A percentile compares a stretch with the other conserved stretches of the same genome.
Conservation (phyloP, 2,113 vertebrate species). For the Erythrolamprus reginae region DNA sequence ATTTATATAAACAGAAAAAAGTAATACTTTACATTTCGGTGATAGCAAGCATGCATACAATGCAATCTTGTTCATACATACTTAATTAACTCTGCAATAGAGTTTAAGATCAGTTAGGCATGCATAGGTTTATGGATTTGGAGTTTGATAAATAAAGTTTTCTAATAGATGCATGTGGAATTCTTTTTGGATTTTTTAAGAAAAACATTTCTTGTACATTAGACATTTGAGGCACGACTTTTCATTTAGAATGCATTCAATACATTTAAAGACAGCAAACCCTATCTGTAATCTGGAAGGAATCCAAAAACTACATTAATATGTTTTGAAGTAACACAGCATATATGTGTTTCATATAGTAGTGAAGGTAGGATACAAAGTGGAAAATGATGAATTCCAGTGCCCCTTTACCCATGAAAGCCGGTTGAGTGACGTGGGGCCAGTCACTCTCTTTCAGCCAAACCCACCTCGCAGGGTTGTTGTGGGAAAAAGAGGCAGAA, state of each 20-base stretch:
- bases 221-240: background rate
- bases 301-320: background rate
- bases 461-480: background rate
- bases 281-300: background rate
- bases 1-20: constrained; percentile 22
- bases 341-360: background rate
- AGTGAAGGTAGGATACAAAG: background rate
- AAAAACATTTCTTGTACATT: background rate
- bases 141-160: background rate
- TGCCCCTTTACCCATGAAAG: background rate
- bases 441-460: background rate
- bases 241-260: background rate
- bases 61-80: background rate
- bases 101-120: background rate
- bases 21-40: background rate
- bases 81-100: background rate
- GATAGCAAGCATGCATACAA: background rate
- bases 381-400: background rate
- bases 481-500: background rate
- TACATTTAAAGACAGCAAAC: background rate
- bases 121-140: background rate
- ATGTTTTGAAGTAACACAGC: constrained; percentile 1
- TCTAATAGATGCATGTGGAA: background rate
- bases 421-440: background rate
- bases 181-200: background rate